phyloP scores from a whole-genome alignment of 2,888 invertebrate species.

The Agrotis ipsilon region DNA sequence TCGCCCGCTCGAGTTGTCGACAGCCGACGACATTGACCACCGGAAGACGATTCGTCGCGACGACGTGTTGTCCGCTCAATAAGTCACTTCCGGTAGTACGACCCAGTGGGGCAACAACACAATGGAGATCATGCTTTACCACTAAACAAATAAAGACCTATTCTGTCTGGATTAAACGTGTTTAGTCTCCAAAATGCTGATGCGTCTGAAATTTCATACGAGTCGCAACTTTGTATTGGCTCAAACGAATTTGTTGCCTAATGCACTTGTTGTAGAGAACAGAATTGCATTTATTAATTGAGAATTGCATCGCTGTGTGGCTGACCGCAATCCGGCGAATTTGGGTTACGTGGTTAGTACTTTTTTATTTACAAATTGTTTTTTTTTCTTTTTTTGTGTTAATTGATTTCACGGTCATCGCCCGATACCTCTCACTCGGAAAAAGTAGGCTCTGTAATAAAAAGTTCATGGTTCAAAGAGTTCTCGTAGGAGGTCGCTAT shows the following conservation, averaged over 20 bases:
- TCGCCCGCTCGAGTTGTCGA: constrained; percentile 50
- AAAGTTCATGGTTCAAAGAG: constrained; percentile 60
- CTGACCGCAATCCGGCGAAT: constrained; percentile 62
- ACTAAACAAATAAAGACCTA: constrained; percentile 15
- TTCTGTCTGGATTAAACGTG: constrained; percentile 3
- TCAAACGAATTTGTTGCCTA: constrained; percentile 50
- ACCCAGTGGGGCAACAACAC: constrained; percentile 31
- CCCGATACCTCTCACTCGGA: constrained; percentile 59
- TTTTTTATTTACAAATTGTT: constrained; percentile 52
- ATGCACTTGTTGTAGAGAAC: constrained; percentile 23
- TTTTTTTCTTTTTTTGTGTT: constrained; percentile 51
- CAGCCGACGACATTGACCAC: constrained; percentile 79
- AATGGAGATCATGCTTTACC: constrained; percentile 57
- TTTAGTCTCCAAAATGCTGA: constrained; percentile 58
- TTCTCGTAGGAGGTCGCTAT: constrained; percentile 13
- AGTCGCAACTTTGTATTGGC: constrained; percentile 25
- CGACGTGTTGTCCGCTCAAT: constrained; percentile 79
- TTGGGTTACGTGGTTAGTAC: constrained; percentile 58
- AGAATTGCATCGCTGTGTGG: constrained; percentile 46
- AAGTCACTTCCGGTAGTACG: constrained; percentile 77
- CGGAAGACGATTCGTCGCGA: constrained; percentile 83
- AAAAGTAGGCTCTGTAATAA: constrained; percentile 56
- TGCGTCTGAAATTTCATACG: constrained; percentile 61
- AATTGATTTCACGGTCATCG: constrained; percentile 65
- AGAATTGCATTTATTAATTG: constrained; percentile 41